Base-by-base conservation (phyloP, 2,888 invertebrate species). In the Synergus gifuensis region DNA sequence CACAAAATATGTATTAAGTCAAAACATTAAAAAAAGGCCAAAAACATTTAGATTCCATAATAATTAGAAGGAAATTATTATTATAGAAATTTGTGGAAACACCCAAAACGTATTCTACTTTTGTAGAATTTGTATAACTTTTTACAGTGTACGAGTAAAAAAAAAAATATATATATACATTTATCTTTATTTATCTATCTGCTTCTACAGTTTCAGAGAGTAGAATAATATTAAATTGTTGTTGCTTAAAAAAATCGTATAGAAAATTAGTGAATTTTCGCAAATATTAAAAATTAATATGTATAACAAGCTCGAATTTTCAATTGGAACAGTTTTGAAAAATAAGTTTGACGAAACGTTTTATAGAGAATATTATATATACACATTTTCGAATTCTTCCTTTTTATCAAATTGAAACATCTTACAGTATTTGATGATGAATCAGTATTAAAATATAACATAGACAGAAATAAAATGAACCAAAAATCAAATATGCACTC, bases 51-150 rank as follows among this genome's bases (percentile, higher is more conserved):
- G 16, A 28, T 49, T 4, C n/a, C 28, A 69, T 16, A 22, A 58
- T 58, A 44, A 58, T 58, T 49, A 49, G 28, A 36, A 14, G n/a
- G 16, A 22, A 44, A 22, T 44, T 16, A 46, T 44, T 44, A n/a
- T n/a, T n/a, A n/a, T n/a, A 18, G 1, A 69, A 49, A 69, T 49
- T 46, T n/a, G 69, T 49, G 49, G 22, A 46, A 69, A 49, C 28
- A 69, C 69, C 69, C 36, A 69, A 28, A 46, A 44, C 28, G 16
- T 69, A 69, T 69, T 69, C 69, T 69, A 69, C 69, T 69, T 69
- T 69, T 69, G 69, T 69, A 49, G 69, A 69, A 69, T 69, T 69
- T 49, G 28, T 69, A 69, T 49, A 36, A 49, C 28, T 69, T 69
- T 69, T 69, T 49, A 49, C 69, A 69, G 69, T 69, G 69, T 69